Evolutionary conservation across 1,140 invertebrate species (phyloP).

Genomic region (Heliothis subflexa): DNA sequence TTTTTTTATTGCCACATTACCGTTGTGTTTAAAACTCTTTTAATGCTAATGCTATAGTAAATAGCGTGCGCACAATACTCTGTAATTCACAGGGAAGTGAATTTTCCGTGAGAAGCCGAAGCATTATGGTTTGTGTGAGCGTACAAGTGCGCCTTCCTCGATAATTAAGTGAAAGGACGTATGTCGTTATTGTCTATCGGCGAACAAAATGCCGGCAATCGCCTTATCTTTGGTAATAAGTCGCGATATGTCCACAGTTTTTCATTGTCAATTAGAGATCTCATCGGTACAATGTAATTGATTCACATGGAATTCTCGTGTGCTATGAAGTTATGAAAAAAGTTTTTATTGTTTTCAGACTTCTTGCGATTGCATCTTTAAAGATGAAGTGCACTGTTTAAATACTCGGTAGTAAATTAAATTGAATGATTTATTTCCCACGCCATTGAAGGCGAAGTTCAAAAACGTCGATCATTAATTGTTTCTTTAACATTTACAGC

Average conservation of each 20-base stretch:
- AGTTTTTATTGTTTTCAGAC: slow-evolving; percentile 12
- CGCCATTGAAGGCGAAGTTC: no score
- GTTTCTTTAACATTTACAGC: not conserved
- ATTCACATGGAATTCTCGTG: slow-evolving; percentile 14
- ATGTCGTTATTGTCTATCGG: slow-evolving; percentile 22
- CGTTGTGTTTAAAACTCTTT: slow-evolving; percentile 16
- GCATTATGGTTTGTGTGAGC: slow-evolving; percentile 28
- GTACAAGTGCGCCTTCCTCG: slow-evolving; percentile 21
- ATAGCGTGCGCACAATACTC: slow-evolving; percentile 22
- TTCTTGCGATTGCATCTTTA: not conserved
- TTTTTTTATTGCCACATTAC: slow-evolving; percentile 14
- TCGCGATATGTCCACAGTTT: not conserved
- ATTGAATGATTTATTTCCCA: no score
- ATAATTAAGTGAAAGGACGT: slow-evolving; percentile 40
- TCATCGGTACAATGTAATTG: not conserved
- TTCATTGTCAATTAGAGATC: slow-evolving; percentile 11
- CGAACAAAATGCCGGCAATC: slow-evolving; percentile 23
- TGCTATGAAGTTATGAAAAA: slow-evolving; percentile 2
- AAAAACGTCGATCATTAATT: no score
- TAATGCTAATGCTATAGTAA: slow-evolving; percentile 20
- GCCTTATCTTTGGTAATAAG: slow-evolving; percentile 26
- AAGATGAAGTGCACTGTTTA: not conserved
- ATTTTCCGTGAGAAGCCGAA: slow-evolving; percentile 39
- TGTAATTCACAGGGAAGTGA: slow-evolving; percentile 33
- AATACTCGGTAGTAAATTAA: not conserved